phyloP scores from a whole-genome alignment of 2,113 vertebrate species.

The Phainopepla nitens region DNA sequence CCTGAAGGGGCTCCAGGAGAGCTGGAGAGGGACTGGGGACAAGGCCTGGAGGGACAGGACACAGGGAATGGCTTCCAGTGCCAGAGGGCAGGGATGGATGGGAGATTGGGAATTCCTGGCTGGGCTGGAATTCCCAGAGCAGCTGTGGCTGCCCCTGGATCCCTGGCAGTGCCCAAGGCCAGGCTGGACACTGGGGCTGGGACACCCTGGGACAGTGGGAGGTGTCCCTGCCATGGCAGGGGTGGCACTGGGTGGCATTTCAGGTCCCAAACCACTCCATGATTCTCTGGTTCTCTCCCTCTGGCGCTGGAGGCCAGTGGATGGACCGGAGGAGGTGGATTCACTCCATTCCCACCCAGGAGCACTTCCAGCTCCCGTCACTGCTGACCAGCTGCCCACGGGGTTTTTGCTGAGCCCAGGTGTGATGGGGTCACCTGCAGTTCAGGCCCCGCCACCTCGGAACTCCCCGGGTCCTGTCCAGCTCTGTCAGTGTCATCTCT shows the following conservation, averaged over 20 bases:
- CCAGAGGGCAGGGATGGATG: background rate
- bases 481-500: rapidly evolving
- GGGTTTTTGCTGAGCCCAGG: rapidly evolving
- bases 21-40: background rate
- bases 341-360: rapidly evolving
- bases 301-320: background rate
- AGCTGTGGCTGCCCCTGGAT: background rate
- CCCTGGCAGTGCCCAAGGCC: background rate
- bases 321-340: background rate
- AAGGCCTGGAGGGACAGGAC: background rate
- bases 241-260: too few species aligned
- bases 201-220: background rate
- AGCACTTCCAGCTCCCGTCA: rapidly evolving
- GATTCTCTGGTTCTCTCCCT: background rate
- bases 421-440: rapidly evolving
- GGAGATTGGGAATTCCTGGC: background rate
- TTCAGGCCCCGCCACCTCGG: rapidly evolving
- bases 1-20: background rate
- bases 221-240: background rate
- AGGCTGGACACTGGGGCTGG: background rate
- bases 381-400: rapidly evolving
- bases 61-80: background rate
- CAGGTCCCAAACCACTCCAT: rapidly evolving
- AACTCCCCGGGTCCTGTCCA: rapidly evolving
- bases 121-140: background rate